These are phyloP conservation scores for Sisyra nigra DNA, from an alignment of 2,888 invertebrate species.

Conservation along the genomic window DNA sequence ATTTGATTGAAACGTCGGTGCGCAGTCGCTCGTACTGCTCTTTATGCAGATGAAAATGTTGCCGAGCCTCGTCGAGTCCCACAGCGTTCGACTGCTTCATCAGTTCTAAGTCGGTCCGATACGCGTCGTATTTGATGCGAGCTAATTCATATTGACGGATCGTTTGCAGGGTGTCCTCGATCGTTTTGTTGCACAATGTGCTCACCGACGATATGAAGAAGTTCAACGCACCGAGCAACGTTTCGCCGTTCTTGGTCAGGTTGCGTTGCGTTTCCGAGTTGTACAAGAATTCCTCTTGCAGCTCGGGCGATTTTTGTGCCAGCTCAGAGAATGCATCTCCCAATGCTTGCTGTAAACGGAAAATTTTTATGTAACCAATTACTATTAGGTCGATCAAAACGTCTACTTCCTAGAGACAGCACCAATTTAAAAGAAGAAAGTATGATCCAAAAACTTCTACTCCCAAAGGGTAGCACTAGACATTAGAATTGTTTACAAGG, in stretches of 20 bases:
- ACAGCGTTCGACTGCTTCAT: conserved; percentile 45
- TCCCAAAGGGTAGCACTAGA: no score
- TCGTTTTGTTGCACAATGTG: conserved; percentile 93
- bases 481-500: no score
- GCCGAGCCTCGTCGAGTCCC: conserved; percentile 63
- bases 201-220: conserved; percentile 93
- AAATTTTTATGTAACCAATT: no score
- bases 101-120: conserved; percentile 83
- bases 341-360: conserved; percentile 51
- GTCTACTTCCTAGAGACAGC: no score
- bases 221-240: conserved; percentile 79
- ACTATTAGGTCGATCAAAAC: no score
- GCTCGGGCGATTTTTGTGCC: conserved; percentile 89
- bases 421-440: no score
- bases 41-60: conserved; percentile 70
- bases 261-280: conserved; percentile 93
- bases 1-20: conserved; percentile 86
- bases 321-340: conserved; percentile 91
- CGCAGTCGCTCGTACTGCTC: conserved; percentile 84
- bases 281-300: conserved; percentile 87
- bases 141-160: conserved; percentile 62
- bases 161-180: conserved; percentile 81
- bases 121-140: conserved; percentile 92
- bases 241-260: conserved; percentile 85
- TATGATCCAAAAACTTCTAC: no score